A percentile compares a stretch with the other conserved stretches of the same genome.
phyloP scores from a whole-genome alignment of 53 echinoderm and acorn worm species.

The Henricia sp. region DNA sequence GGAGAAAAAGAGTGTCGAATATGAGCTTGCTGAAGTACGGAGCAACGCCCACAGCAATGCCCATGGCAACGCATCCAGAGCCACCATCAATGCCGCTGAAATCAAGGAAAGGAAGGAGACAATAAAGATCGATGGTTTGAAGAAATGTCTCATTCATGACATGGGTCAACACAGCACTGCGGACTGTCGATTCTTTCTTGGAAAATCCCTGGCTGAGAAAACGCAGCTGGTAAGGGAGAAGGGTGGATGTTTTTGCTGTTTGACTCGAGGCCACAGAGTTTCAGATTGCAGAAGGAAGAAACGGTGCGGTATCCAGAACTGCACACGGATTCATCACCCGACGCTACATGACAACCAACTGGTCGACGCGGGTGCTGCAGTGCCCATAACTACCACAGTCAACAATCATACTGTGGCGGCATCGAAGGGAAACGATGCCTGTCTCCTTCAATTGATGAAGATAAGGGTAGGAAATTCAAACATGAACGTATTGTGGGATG shows the following conservation, averaged over 20 bases:
- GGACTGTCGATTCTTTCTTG: too few species aligned
- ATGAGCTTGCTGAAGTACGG: constrained; percentile 33
- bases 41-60: not conserved
- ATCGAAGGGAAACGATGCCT: constrained; percentile 1
- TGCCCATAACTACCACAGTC: not conserved
- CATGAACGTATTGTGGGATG: too few species aligned
- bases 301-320: not conserved
- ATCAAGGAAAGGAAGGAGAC: not conserved
- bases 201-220: too few species aligned
- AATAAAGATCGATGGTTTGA: not conserved
- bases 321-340: constrained; percentile 47
- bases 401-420: constrained; percentile 19
- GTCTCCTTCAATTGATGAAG: constrained; percentile 53
- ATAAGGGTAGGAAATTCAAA: not conserved
- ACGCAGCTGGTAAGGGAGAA: constrained; percentile 32
- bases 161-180: constrained; percentile 25
- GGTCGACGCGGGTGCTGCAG: not conserved
- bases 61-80: too few species aligned
- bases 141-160: constrained; percentile 43
- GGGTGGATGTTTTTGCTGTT: constrained; percentile 20
- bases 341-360: not conserved
- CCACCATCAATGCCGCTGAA: not conserved
- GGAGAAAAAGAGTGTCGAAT: too few species aligned
- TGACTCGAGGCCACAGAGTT: too few species aligned
- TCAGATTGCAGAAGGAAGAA: not conserved